A percentile compares a stretch with the other conserved stretches of the same genome.
Conservation (phyloP, 2,888 invertebrate genomes). For the Sussaba pulchella region DNA sequence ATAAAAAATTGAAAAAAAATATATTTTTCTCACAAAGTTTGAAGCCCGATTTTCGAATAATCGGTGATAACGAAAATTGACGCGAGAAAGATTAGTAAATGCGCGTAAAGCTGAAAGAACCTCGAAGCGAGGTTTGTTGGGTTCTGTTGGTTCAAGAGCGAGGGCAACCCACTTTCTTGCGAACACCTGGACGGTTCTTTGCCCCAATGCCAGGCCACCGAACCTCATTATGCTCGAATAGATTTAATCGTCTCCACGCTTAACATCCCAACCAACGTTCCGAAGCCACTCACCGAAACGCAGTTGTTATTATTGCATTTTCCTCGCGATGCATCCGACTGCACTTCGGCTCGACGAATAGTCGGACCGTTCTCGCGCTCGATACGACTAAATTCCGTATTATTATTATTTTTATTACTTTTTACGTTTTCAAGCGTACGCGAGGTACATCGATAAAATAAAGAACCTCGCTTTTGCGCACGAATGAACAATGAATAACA, state of each 20-base stretch:
- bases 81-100: background rate
- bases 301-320: no score
- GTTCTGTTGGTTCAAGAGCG: background rate
- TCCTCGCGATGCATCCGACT: no score
- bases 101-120: no score
- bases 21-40: no score
- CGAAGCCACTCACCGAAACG: no score
- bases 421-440: no score
- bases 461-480: background rate
- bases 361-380: background rate
- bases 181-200: constrained; percentile 12
- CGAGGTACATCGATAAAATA: background rate
- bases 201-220: constrained; percentile 26
- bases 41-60: no score
- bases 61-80: background rate
- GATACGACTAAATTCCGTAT: no score
- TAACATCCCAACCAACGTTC: no score
- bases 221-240: constrained; percentile 31
- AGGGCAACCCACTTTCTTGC: constrained; percentile 21
- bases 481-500: constrained; percentile 31
- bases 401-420: no score
- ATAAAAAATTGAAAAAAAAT: no score
- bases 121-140: no score
- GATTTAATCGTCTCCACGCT: constrained; percentile 27
- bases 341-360: background rate